phyloP scores from a whole-genome alignment of 2,888 invertebrate genomes.

The Lobophora halterata region DNA sequence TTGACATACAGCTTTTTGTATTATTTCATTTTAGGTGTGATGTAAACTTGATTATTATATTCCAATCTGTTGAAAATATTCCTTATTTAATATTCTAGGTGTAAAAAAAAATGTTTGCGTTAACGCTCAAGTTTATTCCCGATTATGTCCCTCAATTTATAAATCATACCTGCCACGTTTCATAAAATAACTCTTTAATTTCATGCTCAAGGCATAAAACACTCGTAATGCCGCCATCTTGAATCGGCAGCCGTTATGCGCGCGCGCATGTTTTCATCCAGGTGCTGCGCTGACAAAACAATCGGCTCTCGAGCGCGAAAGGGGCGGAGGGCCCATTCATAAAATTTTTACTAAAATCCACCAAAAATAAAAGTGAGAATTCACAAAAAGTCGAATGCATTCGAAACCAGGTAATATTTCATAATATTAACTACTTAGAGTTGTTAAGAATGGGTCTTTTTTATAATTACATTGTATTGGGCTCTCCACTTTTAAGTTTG shows the following conservation, averaged over 20 bases:
- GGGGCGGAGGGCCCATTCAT: constrained; percentile 72
- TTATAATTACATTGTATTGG: constrained; percentile 53
- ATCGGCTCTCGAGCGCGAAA: constrained; percentile 68
- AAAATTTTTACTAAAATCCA: constrained; percentile 63
- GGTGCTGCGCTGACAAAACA: constrained; percentile 79
- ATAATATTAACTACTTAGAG: constrained; percentile 74
- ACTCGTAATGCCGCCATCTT: constrained; percentile 53
- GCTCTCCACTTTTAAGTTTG: constrained; percentile 37
- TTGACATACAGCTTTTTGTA: too few species aligned
- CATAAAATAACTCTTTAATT: constrained; percentile 33
- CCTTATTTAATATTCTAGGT: too few species aligned
- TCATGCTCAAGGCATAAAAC: constrained; percentile 34
- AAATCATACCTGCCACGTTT: constrained; percentile 28
- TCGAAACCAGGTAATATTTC: constrained; percentile 70
- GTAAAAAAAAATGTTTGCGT: too few species aligned
- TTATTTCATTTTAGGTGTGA: too few species aligned
- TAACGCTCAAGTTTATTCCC: too few species aligned
- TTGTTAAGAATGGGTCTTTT: constrained; percentile 70
- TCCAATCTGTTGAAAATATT: too few species aligned
- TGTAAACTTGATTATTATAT: too few species aligned
- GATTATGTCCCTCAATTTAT: constrained; percentile 18
- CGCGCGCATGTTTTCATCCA: constrained; percentile 69
- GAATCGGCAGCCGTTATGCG: constrained; percentile 59
- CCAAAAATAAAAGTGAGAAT: constrained; percentile 62
- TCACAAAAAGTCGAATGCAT: constrained; percentile 46